Base-by-base conservation (phyloP, 2,797 vertebrate genomes). In the Pangasius djambal region DNA sequence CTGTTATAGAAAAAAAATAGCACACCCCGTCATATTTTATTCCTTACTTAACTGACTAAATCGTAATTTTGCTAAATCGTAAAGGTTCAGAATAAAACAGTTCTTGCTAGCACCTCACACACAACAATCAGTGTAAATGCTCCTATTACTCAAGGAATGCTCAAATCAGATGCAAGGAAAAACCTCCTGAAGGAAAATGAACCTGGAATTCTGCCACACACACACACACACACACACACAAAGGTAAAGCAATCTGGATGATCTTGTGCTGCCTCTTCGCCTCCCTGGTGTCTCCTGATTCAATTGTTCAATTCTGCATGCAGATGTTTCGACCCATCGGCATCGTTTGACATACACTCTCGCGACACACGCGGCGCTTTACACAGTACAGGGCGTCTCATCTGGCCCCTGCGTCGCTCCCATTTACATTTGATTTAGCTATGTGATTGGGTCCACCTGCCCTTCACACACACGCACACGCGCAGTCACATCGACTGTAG, bases 341-440 rank as follows among this genome's bases (percentile, higher is more conserved):
- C 78, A 28, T 78, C 74, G 90, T 89, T 90, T 91, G 22, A 75
- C 85, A 92, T 67, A 88, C 86, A 91, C 92, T 94, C 93, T 93
- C 93, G 93, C 90, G 93, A 92, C 91, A 91, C 91, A 87, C 85
- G 83, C 37, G 44, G 18, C 22, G 52, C 74, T 9, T 89, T 91
- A 93, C 94, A 92, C 86, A 93, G 91, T 34, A 88, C 91, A 92
- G 91, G 89, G 89, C 90, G 91, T 93, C 92, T 89, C 77, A 86
- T 75, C 70, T 88, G 78, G 89, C 93, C 91, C 87, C 72, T 83
- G 87, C 85, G 90, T 88, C 89, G 90, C 90, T 92, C 90, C 92
- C 92, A 94, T 94, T 94, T 94, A 94, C 93, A 94, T 95, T 93
- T 92, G 93, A 94, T 94, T 95, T 93, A 92, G 93, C 50, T 87